Evolutionary conservation across 2,888 invertebrate species (phyloP), one percentile per base, ranked within the genome.

Genomic region (Drosophila nigricruria): DNA sequence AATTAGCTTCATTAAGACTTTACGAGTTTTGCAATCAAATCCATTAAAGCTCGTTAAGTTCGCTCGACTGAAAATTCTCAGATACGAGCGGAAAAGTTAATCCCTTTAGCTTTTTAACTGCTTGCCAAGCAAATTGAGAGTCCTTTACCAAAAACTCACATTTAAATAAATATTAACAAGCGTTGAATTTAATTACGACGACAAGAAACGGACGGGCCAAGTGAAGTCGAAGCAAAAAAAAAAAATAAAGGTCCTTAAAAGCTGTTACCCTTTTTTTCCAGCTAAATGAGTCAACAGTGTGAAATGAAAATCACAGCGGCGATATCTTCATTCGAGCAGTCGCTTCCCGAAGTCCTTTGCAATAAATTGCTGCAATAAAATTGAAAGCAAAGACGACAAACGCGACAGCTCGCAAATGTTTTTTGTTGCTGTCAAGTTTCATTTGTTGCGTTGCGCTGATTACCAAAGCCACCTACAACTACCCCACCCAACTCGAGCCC

Each of bases 381-480:
- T 73, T 76, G 73, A 67, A 82, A 45, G 45, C 20, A 61, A 66
- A 30, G 57, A 63, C 50, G 32, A 47, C 50, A 68, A 47, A 47
- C 23, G 53, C 54, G 47, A 71, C 59, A 59, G 50, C 47, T 57
- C 63, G 45, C 32, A 71, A 49, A 47, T 73, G 73, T 64, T 69
- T 47, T 18, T 84, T 69, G 65, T 64, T 71, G 75, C 75, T 70
- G 82, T 80, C 82, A 85, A 70, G 64, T 80, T 80, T 82, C 70
- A 85, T 85, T 85, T 85, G 80, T 70, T 72, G 77, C 56, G 27
- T 56, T 47, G 34, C 57, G 60, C 79, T 83, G 81, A 80, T 75
- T 80, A 70, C 85, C 60, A 66, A 58, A 8, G 36, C 49, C 49
- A 49, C 53, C 30, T n/a, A 14, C 59, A 10, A 9, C n/a, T 36